Conservation (phyloP, 2,113 vertebrate species). For the Ciconia maguari region DNA sequence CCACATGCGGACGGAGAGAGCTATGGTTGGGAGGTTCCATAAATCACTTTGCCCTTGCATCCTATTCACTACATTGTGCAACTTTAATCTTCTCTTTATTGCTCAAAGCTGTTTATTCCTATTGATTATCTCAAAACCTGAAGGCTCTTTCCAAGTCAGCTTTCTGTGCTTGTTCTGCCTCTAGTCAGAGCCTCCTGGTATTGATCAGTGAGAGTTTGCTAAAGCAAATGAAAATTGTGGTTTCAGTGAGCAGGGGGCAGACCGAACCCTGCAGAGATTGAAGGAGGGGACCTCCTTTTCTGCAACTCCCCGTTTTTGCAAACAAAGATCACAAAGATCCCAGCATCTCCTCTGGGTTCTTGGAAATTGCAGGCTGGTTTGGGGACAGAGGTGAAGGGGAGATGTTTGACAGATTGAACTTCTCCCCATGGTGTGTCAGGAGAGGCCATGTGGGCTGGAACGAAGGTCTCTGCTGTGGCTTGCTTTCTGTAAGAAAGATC, state of each 20-base stretch:
- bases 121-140: not conserved
- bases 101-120: not conserved
- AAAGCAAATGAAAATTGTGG: not conserved
- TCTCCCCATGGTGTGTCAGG: not conserved
- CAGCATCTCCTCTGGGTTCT: not conserved
- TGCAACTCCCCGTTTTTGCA: not conserved
- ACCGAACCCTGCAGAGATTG: fast-evolving
- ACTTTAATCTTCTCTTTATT: not conserved
- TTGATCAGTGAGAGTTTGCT: not conserved
- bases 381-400: not conserved
- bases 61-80: not conserved
- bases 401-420: not conserved
- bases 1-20: fast-evolving
- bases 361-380: not conserved
- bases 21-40: not conserved
- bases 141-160: not conserved
- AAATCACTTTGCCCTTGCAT: not conserved
- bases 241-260: not conserved
- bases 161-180: not conserved
- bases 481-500: not conserved
- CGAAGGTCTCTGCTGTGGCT: not conserved
- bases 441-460: not conserved
- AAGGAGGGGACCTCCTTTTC: not conserved
- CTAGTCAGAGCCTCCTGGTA: not conserved
- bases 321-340: not conserved